phyloP scores from a whole-genome alignment of 2,113 vertebrate species.

The Alces alces region DNA sequence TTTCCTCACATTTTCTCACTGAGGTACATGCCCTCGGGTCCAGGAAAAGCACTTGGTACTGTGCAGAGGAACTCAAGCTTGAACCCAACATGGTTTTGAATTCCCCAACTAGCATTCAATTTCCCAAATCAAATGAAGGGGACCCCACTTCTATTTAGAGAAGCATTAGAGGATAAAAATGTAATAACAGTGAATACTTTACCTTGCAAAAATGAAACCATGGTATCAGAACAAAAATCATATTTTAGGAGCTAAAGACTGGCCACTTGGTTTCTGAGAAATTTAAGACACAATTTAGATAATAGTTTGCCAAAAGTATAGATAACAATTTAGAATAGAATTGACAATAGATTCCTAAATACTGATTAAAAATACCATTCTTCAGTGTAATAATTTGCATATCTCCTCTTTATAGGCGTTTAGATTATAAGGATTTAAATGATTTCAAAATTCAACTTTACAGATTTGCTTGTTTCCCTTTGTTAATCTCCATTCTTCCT shows the following conservation, averaged over 20 bases:
- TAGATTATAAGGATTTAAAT: neutral
- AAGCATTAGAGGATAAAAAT: slow-evolving; percentile 1
- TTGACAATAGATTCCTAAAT: neutral
- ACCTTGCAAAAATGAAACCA: neutral
- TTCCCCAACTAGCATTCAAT: slow-evolving; percentile 27
- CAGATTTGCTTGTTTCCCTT: neutral
- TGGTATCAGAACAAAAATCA: neutral
- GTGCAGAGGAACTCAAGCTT: neutral
- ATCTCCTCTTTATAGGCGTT: neutral
- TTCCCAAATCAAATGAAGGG: slow-evolving; percentile 33
- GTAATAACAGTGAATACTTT: slow-evolving; percentile 2
- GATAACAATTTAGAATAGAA: neutral
- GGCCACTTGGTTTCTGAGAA: neutral
- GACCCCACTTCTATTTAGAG: neutral
- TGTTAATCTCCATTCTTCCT: neutral
- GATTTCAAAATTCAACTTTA: neutral
- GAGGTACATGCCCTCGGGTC: neutral
- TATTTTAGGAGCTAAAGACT: neutral
- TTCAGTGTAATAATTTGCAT: neutral
- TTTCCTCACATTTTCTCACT: neutral
- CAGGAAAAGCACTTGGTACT: neutral
- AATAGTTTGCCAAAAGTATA: neutral
- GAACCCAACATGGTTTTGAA: slow-evolving; percentile 41
- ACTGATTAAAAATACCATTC: neutral
- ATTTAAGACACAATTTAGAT: slow-evolving; percentile 1